Conservation (phyloP, 2,888 invertebrate species). For the Leptopilina syphax region DNA sequence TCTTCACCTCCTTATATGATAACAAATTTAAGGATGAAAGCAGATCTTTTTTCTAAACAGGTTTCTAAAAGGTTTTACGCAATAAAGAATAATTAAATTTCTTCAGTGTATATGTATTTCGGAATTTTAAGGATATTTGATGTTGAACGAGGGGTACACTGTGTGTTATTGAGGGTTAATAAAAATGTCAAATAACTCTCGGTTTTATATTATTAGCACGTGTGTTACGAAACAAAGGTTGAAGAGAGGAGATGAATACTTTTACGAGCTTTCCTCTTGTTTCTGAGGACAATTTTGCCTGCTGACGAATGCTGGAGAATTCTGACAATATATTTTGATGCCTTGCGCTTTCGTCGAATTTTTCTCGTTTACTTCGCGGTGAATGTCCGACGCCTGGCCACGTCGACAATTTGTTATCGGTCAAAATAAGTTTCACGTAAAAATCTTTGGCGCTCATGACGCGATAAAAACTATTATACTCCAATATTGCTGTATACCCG, state of each 20-base stretch:
- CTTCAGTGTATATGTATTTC: too few relatives aligned
- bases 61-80: too few relatives aligned
- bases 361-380: conserved; percentile 10
- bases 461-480: background rate
- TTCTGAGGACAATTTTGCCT: conserved; percentile 13
- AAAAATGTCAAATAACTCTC: background rate
- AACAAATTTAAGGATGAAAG: too few relatives aligned
- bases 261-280: conserved; percentile 3
- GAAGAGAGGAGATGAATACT: conserved; percentile 15
- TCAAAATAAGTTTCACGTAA: conserved; percentile 27
- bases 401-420: conserved; percentile 22
- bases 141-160: too few relatives aligned
- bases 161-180: background rate
- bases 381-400: conserved; percentile 23
- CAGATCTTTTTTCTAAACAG: too few relatives aligned
- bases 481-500: background rate
- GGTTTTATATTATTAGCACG: background rate
- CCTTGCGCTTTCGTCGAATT: background rate
- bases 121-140: too few relatives aligned
- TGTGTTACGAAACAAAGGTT: conserved; percentile 1
- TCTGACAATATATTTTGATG: conserved; percentile 23
- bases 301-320: conserved; percentile 14
- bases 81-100: background rate
- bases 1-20: too few relatives aligned
- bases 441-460: conserved; percentile 9